Base-by-base conservation (phyloP, 2,797 vertebrate genomes). In the Halcyon leucocephala region DNA sequence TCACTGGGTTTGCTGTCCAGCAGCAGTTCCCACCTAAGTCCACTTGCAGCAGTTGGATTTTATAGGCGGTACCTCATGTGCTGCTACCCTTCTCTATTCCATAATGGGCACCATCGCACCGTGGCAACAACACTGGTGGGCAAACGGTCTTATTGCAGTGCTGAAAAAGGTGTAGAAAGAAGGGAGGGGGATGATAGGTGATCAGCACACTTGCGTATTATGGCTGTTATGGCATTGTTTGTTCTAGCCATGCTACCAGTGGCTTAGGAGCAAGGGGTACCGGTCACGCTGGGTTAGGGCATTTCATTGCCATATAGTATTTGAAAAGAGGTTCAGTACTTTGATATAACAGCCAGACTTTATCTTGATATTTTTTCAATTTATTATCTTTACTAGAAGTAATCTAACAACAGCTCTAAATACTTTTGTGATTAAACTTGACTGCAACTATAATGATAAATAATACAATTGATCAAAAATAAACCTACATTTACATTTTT, bases 131-230 rank as follows among this genome's bases (percentile, higher is more conserved):
- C 1, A 2, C 51, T 82, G 21, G 46, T 22, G 46, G 21, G 46
- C 46, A 22, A 12, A 46, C 10, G 21, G 46, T 46, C 11, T 22
- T 46, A 22, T 12, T 20, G 21, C 21, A 46, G 46, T 46, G 46
- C 46, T 46, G 46, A 46, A 46, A 46, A 46, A 46, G 21, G 46
- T 46, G 14, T 35, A 74, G 74, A 82, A 91, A 84, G 42, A 70
- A 55, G 22, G 3, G 3, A 3, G 20, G 3, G 3, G 29, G 37
- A 8, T 15, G 35, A 48, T 64, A 42, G 0, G 1, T 17, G 33
- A 21, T 70, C 64, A 29, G 52, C 1, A 0, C 0, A 1, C 64
- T 76, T 65, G 10, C 0, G 0, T 24, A 10, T 80, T 35, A 19
- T 12, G 29, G n/a, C 46, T 29, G 28, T 91, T 91, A 62, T 29